Evolutionary conservation across 2,888 invertebrate species (phyloP).

Genomic region (Tridacna gigas): DNA sequence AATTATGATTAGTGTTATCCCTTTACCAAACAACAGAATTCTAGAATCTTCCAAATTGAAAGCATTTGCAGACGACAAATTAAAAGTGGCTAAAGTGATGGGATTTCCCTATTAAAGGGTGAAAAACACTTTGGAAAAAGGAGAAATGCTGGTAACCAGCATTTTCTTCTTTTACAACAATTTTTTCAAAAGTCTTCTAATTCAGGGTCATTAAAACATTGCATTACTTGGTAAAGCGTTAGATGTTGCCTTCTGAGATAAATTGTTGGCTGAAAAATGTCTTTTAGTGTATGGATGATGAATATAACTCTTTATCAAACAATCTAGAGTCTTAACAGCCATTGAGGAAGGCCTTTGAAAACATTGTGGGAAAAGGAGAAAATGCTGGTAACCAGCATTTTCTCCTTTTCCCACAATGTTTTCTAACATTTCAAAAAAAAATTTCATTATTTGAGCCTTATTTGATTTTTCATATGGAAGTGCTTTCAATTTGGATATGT

Average conservation of each 20-base stretch:
- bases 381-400: constrained; percentile 1
- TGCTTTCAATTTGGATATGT: no score
- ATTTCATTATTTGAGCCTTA: no score
- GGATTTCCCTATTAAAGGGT: neutral
- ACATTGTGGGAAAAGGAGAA: constrained; percentile 4
- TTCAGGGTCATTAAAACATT: no score
- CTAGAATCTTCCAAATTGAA: neutral
- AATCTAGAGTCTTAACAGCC: no score
- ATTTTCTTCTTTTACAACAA: neutral
- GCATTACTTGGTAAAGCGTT: no score
- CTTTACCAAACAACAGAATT: neutral
- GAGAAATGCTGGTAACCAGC: neutral
- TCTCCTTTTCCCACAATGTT: neutral
- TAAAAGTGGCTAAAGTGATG: neutral
- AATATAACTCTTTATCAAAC: neutral
- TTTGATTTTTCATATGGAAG: no score
- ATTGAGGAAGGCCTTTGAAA: no score
- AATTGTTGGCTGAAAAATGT: neutral
- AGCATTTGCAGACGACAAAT: neutral
- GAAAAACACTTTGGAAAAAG: neutral
- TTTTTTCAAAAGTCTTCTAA: neutral
- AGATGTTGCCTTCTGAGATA: neutral
- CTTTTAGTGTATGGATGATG: neutral
- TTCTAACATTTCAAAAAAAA: no score
- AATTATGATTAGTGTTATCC: no score